Evolutionary conservation across 2,797 vertebrate genomes (phyloP), one percentile per base, ranked within the genome.

Genomic region (Thalassophryne amazonica): DNA sequence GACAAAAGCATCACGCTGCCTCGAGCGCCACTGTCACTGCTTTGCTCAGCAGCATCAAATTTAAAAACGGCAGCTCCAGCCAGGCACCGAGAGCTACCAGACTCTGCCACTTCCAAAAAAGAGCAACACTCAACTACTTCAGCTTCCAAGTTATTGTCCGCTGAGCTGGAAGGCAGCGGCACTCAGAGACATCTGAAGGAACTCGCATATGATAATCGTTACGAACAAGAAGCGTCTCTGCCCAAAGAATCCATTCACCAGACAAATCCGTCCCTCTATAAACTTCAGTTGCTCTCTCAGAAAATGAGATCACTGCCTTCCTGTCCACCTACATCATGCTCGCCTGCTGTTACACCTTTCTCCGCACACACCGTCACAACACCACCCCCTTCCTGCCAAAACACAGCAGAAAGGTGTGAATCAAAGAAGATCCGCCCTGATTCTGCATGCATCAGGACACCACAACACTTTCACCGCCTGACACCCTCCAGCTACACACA

Each of bases 401-500:
- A 36, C 29, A 27, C 20, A n/a, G 4, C 19, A 2, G 46, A 37
- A 10, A 57, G 35, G 9, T 17, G 10, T 1, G 38, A 45, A 46
- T 46, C 64, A 16, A 38, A 25, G 6, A 42, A 35, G 13, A 47
- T 61, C 19, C 19, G 28, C 12, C 22, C 38, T 1, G 42, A 29
- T 13, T 34, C 32, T 32, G 49, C 24, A 48, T 19, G 35, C 7
- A 41, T 56, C 37, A 43, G 28, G 17, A 17, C 58, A 12, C 40
- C 59, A 6, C 40, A 50, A 10, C 24, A 33, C 32, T 37, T 38
- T 53, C 37, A 19, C 24, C 63, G 30, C 22, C 57, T 83, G 14
- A 80, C 86, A 10, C 78, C 86, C 15, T 80, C 83, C 25, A 60
- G 69, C 58, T 75, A 80, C 74, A 69, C 74, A 2, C 73, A 67